Evolutionary conservation across 2,113 vertebrate genomes (phyloP).

Genomic region (Pygathrix nemaeus): DNA sequence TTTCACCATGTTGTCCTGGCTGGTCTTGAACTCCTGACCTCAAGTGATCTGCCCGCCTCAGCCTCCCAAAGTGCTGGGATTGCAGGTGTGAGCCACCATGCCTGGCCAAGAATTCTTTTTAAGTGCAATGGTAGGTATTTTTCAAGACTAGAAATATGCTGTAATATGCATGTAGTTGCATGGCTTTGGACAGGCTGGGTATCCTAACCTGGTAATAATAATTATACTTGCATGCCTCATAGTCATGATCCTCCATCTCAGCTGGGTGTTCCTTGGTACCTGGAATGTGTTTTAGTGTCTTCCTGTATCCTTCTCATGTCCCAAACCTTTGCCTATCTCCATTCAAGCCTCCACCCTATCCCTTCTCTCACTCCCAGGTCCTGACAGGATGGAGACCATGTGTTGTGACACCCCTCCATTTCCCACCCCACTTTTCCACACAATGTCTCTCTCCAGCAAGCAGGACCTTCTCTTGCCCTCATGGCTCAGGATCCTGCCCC

Average conservation of each 20-base stretch:
- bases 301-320: background rate
- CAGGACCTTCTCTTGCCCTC: background rate
- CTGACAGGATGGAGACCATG: background rate
- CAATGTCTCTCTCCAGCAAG: background rate
- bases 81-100: no score
- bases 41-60: no score
- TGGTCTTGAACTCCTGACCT: no score
- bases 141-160: background rate
- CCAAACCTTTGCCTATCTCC: background rate
- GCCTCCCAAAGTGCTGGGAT: no score
- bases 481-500: background rate
- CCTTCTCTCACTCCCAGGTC: rapidly evolving
- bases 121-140: background rate
- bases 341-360: background rate
- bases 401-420: background rate
- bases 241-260: background rate
- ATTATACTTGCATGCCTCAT: no score
- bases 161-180: background rate
- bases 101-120: background rate
- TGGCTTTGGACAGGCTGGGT: background rate
- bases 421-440: background rate
- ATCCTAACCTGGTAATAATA: background rate
- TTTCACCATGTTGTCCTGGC: no score
- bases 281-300: background rate
- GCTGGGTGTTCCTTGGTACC: background rate